phyloP scores from a whole-genome alignment of 35 echinoderm and acorn worm genomes.

The Hemicentrotus pulcherrimus region DNA sequence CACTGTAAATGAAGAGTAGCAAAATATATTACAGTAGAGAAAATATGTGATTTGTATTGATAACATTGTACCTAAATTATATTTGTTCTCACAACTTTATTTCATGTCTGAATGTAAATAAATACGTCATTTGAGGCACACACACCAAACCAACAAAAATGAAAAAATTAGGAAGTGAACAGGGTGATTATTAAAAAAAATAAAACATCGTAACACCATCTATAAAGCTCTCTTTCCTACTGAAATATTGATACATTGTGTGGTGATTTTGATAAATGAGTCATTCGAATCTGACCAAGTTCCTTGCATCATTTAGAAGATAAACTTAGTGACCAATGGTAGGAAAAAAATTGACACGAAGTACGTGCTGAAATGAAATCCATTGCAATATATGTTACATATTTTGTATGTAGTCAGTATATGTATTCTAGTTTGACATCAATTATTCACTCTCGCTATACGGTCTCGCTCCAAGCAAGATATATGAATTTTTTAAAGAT shows the following conservation, averaged over 20 bases:
- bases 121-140: too few relatives aligned
- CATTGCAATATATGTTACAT: background rate
- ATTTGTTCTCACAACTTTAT: too few relatives aligned
- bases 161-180: too few relatives aligned
- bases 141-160: too few relatives aligned
- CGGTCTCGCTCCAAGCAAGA: background rate
- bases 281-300: background rate
- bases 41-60: too few relatives aligned
- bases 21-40: too few relatives aligned
- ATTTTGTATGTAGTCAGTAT: background rate
- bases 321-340: background rate
- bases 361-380: background rate
- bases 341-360: background rate
- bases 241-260: background rate
- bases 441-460: background rate
- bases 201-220: too few relatives aligned
- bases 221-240: too few relatives aligned
- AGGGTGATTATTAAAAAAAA: too few relatives aligned
- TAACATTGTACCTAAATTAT: too few relatives aligned
- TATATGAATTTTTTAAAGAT: background rate
- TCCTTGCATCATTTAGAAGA: background rate
- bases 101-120: too few relatives aligned
- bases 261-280: background rate
- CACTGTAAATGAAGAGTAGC: too few relatives aligned
- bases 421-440: background rate